phyloP scores from a whole-genome alignment of 1,140 invertebrate genomes.

The Aradophagus sp. region DNA sequence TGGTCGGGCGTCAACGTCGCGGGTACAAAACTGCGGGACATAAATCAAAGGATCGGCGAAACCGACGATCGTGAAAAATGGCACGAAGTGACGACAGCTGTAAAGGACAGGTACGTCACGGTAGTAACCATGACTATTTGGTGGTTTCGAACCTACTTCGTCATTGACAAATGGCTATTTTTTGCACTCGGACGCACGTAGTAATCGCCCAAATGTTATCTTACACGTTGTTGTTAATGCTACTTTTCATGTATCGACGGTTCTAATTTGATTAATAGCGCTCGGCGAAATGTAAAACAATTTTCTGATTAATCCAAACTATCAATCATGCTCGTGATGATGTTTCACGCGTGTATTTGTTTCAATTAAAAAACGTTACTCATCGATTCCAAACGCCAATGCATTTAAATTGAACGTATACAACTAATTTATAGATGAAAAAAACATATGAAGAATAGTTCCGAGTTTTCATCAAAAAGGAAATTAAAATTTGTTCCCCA shows the following conservation, averaged over 20 bases:
- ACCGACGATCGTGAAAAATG: slow-evolving; percentile 77
- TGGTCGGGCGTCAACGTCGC: slow-evolving; percentile 80
- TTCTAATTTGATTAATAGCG: no score
- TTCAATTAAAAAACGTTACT: no score
- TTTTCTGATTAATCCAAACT: no score
- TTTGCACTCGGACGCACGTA: slow-evolving; percentile 13
- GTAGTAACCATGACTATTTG: slow-evolving; percentile 34
- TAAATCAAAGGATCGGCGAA: slow-evolving; percentile 76
- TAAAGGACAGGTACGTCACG: slow-evolving; percentile 74
- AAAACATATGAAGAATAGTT: no score
- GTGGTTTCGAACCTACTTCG: slow-evolving; percentile 32
- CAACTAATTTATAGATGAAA: no score
- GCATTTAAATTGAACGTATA: no score
- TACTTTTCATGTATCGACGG: slow-evolving; percentile 2
- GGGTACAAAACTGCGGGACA: slow-evolving; percentile 77
- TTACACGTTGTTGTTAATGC: slow-evolving; percentile 10
- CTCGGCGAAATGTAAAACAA: no score
- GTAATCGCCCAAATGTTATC: slow-evolving; percentile 33
- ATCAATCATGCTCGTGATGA: no score
- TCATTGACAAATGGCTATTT: slow-evolving; percentile 27
- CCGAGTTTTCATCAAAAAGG: no score
- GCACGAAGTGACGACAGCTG: slow-evolving; percentile 75
- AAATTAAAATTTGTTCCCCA: no score
- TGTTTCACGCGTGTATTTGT: no score
- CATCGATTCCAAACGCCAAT: no score